Percentiles rank a stretch among this genome's conserved stretches.
Evolutionary conservation across 2,113 vertebrate species (phyloP).

Genomic region (Motacilla tschutschensis): DNA sequence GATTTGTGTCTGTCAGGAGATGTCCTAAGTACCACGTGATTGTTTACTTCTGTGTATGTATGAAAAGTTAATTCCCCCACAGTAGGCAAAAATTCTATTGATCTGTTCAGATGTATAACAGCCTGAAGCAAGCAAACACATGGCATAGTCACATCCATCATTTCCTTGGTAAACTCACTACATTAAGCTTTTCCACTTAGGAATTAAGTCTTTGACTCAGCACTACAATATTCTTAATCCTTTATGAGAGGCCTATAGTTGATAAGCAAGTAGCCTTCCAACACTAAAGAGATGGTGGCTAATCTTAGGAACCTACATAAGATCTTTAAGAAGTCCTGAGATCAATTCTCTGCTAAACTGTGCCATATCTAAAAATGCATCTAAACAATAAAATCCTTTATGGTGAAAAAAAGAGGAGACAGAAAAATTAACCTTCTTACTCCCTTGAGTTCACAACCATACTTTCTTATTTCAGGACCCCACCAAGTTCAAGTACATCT

Average conservation of each 20-base stretch:
- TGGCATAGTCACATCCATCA: not conserved
- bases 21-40: not conserved
- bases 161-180: not conserved
- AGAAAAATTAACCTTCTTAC: not conserved
- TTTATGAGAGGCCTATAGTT: not conserved
- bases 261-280: not conserved
- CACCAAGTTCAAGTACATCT: conserved; percentile 52
- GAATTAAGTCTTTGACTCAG: not conserved
- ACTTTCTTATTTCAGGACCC: conserved; percentile 69
- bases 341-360: not conserved
- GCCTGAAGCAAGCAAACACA: not conserved
- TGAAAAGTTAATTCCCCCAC: not conserved
- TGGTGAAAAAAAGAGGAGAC: not conserved
- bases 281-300: not conserved
- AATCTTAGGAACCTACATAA: not conserved
- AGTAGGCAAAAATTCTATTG: not conserved
- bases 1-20: not conserved
- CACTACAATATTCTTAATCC: not conserved
- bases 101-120: not conserved
- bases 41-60: not conserved
- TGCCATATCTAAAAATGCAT: not conserved
- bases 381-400: not conserved
- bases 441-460: not conserved
- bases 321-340: not conserved
- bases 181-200: not conserved